Conservation (phyloP, 2,113 vertebrate genomes). For the Plectropomus leopardus region DNA sequence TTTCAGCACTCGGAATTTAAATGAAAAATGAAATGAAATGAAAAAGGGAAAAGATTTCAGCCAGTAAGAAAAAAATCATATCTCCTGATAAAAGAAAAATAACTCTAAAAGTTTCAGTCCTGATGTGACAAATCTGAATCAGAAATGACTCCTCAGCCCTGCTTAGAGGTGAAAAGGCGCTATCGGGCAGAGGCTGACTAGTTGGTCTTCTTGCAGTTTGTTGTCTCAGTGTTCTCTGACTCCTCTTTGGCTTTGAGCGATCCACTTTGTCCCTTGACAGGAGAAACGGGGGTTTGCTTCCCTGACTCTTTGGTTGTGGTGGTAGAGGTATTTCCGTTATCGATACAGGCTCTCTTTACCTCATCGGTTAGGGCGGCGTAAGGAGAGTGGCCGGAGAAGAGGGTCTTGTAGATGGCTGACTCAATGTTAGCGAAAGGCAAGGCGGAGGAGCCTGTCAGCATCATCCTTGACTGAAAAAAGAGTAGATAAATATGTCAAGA, state of each 20-base stretch:
- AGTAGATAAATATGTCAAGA: background rate
- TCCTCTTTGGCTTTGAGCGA: slow-evolving; percentile 59
- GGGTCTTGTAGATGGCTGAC: slow-evolving; percentile 81
- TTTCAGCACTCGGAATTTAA: slow-evolving; percentile 32
- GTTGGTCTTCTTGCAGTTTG: slow-evolving; percentile 71
- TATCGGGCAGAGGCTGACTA: slow-evolving; percentile 57
- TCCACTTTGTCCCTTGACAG: background rate
- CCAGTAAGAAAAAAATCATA: background rate
- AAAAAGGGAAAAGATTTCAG: too few relatives aligned
- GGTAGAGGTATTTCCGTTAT: background rate
- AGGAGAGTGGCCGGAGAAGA: slow-evolving; percentile 85
- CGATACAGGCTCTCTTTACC: slow-evolving; percentile 20
- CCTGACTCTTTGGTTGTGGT: slow-evolving; percentile 39
- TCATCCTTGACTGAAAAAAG: slow-evolving; percentile 88
- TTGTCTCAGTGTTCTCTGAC: background rate
- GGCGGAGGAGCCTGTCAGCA: slow-evolving; percentile 84
- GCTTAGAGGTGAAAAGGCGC: slow-evolving; percentile 58
- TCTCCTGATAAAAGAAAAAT: background rate
- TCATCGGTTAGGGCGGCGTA: slow-evolving; percentile 76
- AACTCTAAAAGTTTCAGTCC: slow-evolving; percentile 11
- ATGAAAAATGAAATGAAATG: background rate
- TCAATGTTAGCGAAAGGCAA: slow-evolving; percentile 88
- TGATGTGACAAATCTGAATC: slow-evolving; percentile 41
- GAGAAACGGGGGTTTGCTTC: background rate
- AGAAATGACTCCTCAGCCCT: slow-evolving; percentile 43